Evolutionary conservation across 2,113 vertebrate species (phyloP), one percentile per base, ranked within the genome.

Genomic region (Xyliphius kryptos): DNA sequence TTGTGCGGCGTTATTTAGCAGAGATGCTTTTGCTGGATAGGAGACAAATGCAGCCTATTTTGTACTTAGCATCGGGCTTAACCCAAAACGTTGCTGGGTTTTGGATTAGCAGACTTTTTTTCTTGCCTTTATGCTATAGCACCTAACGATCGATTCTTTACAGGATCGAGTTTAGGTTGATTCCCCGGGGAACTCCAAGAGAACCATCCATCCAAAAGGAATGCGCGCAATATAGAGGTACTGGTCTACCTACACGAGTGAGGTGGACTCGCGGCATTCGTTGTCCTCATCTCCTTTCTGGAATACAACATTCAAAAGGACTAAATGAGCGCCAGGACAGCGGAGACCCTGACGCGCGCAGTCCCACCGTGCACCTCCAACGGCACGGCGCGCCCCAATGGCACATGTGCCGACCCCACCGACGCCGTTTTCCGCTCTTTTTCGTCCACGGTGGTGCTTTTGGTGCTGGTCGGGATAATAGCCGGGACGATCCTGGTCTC

Each of bases 341-440:
- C 86, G 69, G 90, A 90, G 79, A 88, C 87, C 82, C 83, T 87
- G 82, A 81, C 85, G 82, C 88, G 90, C 74, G 85, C 90, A 6
- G 77, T 91, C 81, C 89, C 90, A 21, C 83, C 86, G 15, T 93
- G 91, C 71, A 73, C 88, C 73, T 77, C 85, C 50, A 93, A 92
- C 78, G 86, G 88, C 83, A 93, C 89, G 54, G 87, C 86, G 72
- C 56, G 67, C 57, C 9, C 72, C 67, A 76, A 81, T 58, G 78
- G 85, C 77, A 86, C 89, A 75, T 92, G 91, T 82, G 79, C 89
- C 63, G 79, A 81, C 12, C 86, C 89, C 79, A 86, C 92, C 84
- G 89, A 88, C 79, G 90, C 87, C 65, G 82, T 91, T 69, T 89
- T 91, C 67, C 89, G 91, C 81, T 86, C 89, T 48, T 92, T 93